Percentiles rank a stretch among this genome's conserved stretches.
phyloP scores from a whole-genome alignment of 2,113 vertebrate genomes.

The Nibea albiflora region DNA sequence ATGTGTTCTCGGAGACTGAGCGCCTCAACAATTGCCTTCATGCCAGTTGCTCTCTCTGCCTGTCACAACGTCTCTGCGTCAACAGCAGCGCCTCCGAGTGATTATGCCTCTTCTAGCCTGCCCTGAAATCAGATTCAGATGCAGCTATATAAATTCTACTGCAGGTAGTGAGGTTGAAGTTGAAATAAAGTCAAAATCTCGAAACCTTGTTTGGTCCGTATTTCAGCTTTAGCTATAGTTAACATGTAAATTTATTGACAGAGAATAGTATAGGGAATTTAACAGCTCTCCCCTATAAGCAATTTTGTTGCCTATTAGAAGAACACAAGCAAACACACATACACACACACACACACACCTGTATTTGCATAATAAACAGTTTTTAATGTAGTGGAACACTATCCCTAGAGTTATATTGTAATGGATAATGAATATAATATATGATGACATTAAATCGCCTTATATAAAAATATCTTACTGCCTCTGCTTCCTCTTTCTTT shows the following conservation, averaged over 20 bases:
- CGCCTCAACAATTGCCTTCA: conserved; percentile 45
- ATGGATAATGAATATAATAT: conserved; percentile 18
- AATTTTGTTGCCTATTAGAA: neutral
- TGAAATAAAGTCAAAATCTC: conserved; percentile 15
- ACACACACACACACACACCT: neutral
- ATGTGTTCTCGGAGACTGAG: conserved; percentile 36
- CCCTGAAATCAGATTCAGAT: conserved; percentile 39
- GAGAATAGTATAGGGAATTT: conserved; percentile 7
- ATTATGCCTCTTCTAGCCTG: conserved; percentile 25
- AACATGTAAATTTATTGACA: conserved; percentile 19
- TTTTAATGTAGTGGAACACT: conserved; percentile 16
- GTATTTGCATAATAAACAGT: neutral
- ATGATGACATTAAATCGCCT: conserved; percentile 15
- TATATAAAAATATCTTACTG: conserved; percentile 33
- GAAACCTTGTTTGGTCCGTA: neutral
- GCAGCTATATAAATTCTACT: conserved; percentile 1
- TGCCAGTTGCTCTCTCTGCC: conserved; percentile 27
- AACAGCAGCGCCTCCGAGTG: conserved; percentile 25
- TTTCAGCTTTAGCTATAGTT: neutral
- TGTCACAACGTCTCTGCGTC: conserved; percentile 57
- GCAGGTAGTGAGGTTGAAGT: conserved; percentile 13
- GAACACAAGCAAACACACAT: neutral
- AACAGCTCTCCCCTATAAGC: conserved; percentile 23
- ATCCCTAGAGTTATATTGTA: conserved; percentile 2
- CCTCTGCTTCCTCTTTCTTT: conserved; percentile 16